phyloP scores from a whole-genome alignment of 2,113 vertebrate genomes.

The Python bivittatus region DNA sequence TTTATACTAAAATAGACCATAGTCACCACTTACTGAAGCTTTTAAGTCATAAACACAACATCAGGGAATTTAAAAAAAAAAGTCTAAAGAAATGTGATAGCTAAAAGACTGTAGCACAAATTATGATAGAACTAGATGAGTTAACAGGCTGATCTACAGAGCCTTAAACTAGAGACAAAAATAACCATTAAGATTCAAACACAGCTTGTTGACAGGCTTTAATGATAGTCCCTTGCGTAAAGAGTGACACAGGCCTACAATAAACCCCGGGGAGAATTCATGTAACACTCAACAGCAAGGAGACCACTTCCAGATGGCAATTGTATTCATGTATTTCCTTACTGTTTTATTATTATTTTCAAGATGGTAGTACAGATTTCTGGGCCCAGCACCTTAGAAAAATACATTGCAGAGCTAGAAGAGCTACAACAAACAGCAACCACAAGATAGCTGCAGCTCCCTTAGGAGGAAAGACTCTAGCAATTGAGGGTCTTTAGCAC shows the following conservation, averaged over 20 bases:
- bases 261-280: constrained; percentile 38
- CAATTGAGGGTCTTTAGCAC: neutral
- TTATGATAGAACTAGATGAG: constrained; percentile 31
- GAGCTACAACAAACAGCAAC: neutral
- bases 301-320: constrained; percentile 54
- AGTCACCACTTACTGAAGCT: neutral
- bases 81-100: constrained; percentile 12
- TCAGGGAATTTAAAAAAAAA: constrained; percentile 11
- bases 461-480: neutral
- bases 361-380: neutral
- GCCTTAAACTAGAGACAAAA: constrained; percentile 55
- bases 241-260: constrained; percentile 36
- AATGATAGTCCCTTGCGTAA: constrained; percentile 42
- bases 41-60: neutral
- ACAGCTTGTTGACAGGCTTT: constrained; percentile 58
- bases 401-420: neutral
- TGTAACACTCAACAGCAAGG: constrained; percentile 42
- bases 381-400: neutral
- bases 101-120: constrained; percentile 32
- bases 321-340: constrained; percentile 37
- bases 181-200: constrained; percentile 50
- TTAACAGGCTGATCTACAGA: constrained; percentile 51
- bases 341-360: constrained; percentile 6
- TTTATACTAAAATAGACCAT: neutral
- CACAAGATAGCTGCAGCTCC: neutral